Conservation (phyloP, 2,888 invertebrate species). For the Hyalella azteca region DNA sequence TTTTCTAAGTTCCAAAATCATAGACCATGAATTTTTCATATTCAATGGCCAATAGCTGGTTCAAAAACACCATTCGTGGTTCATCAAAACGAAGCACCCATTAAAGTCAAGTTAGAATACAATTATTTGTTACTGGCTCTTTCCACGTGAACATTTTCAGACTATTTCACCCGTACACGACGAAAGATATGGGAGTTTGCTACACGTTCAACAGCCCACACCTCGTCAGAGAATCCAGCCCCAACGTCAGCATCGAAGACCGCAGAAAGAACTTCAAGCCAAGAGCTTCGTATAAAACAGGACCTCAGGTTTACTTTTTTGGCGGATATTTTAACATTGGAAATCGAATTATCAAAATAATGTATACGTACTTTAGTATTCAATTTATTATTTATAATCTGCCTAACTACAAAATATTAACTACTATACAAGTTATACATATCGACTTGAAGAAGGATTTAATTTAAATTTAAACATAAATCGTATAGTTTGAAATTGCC, state of each 20-base stretch:
- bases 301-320: constrained; percentile 12
- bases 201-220: constrained; percentile 34
- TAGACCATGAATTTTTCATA: neutral
- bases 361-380: no score
- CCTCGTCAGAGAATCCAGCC: neutral
- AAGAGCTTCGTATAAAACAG: neutral
- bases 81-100: neutral
- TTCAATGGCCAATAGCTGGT: neutral
- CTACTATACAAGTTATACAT: no score
- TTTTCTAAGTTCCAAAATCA: no score
- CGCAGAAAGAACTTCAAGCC: neutral
- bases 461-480: no score
- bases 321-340: no score
- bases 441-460: no score
- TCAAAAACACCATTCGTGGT: neutral
- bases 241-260: neutral
- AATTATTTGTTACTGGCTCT: neutral
- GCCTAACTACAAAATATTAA: no score
- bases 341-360: no score
- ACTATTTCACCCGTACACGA: neutral
- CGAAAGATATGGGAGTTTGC: constrained; percentile 4
- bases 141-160: neutral
- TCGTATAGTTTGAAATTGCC: no score
- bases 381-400: no score
- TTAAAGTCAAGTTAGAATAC: neutral